Percentiles rank a stretch among this genome's conserved stretches.
These are phyloP conservation scores for Siniperca chuatsi DNA, from an alignment of 2,113 vertebrate species.

Conservation along the genomic window DNA sequence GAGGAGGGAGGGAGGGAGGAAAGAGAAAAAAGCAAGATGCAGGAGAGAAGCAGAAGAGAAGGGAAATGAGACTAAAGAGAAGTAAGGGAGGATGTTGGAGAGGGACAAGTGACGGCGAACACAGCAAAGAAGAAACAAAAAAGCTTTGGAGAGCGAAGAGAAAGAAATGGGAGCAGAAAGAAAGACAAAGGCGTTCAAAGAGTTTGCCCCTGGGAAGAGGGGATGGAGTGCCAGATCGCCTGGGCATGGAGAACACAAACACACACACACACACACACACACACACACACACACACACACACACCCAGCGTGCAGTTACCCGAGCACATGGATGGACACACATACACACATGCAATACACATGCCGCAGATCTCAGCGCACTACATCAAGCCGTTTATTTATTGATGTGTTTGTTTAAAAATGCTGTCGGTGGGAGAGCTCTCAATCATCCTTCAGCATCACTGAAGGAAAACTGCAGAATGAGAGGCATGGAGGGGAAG, in stretches of 20 bases:
- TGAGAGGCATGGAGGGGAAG: neutral
- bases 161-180: conserved; percentile 23
- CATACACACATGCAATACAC: neutral
- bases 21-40: neutral
- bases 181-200: conserved; percentile 61
- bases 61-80: conserved; percentile 28
- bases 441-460: conserved; percentile 66
- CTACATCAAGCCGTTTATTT: conserved; percentile 60
- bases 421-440: conserved; percentile 58
- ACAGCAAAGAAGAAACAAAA: neutral
- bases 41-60: conserved; percentile 4
- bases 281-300: conserved; percentile 7
- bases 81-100: conserved; percentile 9
- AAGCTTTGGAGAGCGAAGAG: neutral
- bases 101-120: conserved; percentile 20
- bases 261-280: conserved; percentile 3
- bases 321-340: neutral
- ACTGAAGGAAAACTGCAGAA: conserved; percentile 48
- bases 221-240: conserved; percentile 30
- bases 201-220: conserved; percentile 47
- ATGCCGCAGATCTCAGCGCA: neutral
- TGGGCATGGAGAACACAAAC: neutral
- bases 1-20: conserved; percentile 1
- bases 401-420: conserved; percentile 69
- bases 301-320: neutral